A percentile compares a stretch with the other conserved stretches of the same genome.
Evolutionary conservation across 2,113 vertebrate genomes (phyloP).

Genomic region (Solenodon paradoxus): DNA sequence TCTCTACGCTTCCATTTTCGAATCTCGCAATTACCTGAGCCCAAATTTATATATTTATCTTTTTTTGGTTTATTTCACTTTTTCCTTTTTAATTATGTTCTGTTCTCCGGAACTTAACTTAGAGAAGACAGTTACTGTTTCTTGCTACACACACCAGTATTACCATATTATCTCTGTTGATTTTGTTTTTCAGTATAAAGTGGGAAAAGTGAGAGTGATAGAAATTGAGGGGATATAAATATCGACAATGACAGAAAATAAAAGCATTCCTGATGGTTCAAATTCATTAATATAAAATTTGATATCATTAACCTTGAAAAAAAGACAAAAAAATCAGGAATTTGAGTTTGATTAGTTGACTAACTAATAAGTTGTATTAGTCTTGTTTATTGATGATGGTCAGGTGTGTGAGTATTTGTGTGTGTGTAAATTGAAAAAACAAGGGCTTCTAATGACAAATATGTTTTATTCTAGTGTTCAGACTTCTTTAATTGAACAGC

Average conservation of each 20-base stretch:
- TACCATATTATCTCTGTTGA: not conserved
- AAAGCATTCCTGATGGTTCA: not conserved
- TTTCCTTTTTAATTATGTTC: not conserved
- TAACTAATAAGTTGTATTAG: not conserved
- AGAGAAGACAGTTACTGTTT: not conserved
- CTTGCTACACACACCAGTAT: rapidly evolving
- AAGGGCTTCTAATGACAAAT: not conserved
- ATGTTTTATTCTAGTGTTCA: not conserved
- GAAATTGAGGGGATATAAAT: not conserved
- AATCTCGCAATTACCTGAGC: not conserved
- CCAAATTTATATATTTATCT: not conserved
- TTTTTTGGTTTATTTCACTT: not conserved
- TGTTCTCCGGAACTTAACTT: not conserved
- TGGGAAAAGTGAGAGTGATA: too few relatives aligned
- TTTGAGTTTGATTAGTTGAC: not conserved
- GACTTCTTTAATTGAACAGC: not conserved
- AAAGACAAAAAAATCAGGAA: not conserved
- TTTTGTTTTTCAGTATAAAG: not conserved
- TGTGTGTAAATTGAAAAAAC: not conserved
- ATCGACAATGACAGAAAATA: not conserved
- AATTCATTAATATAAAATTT: not conserved
- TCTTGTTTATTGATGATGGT: not conserved
- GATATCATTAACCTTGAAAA: not conserved
- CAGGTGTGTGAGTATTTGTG: not conserved
- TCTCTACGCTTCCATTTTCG: not conserved